Conservation (phyloP, 2,888 invertebrate genomes). For the Diogma glabrata region DNA sequence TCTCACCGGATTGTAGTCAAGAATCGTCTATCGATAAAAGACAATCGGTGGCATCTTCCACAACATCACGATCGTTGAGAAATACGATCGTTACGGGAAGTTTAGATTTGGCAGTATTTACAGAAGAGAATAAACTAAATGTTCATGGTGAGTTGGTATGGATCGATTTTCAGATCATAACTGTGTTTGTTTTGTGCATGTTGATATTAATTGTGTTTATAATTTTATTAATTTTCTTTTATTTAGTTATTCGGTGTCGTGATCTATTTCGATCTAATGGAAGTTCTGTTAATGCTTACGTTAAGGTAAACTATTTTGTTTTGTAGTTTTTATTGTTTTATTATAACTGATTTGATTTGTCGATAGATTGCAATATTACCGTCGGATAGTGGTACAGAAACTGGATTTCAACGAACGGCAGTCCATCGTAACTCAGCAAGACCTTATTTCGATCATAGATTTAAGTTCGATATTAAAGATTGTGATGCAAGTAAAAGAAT, state of each 20-base stretch:
- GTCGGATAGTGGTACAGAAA: constrained; percentile 10
- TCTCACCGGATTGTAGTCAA: constrained; percentile 43
- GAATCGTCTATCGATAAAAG: constrained; percentile 38
- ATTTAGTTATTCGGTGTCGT: constrained; percentile 62
- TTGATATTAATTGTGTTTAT: neutral
- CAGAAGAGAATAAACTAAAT: constrained; percentile 47
- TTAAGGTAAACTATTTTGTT: constrained; percentile 48
- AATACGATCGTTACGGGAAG: constrained; percentile 39
- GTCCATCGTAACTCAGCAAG: constrained; percentile 66
- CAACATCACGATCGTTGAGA: constrained; percentile 23
- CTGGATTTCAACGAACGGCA: constrained; percentile 61
- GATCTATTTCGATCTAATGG: constrained; percentile 58
- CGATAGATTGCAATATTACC: constrained; percentile 9
- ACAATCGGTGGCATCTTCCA: constrained; percentile 40
- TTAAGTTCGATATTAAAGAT: constrained; percentile 45
- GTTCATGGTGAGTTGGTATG: constrained; percentile 51
- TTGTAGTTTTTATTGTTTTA: constrained; percentile 18
- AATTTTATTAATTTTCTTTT: constrained; percentile 16
- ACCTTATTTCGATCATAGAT: constrained; percentile 69
- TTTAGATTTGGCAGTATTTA: constrained; percentile 49
- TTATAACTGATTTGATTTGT: neutral
- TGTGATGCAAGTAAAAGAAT: constrained; percentile 34
- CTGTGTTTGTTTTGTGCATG: too few species aligned
- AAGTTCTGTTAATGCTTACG: constrained; percentile 65
- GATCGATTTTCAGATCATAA: neutral